Percentiles rank a stretch among this genome's conserved stretches.
Evolutionary conservation across 2,888 invertebrate genomes (phyloP).

Genomic region (Athetis lepigone): DNA sequence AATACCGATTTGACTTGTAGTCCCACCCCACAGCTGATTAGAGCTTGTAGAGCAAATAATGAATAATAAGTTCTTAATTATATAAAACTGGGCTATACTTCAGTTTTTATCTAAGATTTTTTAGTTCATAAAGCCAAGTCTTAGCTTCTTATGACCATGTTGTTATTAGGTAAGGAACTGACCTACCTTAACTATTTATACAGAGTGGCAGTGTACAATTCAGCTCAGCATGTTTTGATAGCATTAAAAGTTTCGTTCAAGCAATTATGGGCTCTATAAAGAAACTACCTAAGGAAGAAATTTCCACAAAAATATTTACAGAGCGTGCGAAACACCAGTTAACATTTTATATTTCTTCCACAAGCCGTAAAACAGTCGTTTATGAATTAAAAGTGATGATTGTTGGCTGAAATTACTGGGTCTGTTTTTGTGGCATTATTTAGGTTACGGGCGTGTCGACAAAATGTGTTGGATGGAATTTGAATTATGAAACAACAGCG

Average conservation of each 20-base stretch:
- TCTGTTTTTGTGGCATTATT: conserved; percentile 19
- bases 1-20: too few species aligned
- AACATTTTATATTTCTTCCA: conserved; percentile 36
- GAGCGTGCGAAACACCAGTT: conserved; percentile 43
- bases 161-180: conserved; percentile 8
- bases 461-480: not conserved
- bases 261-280: conserved; percentile 2
- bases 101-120: not conserved
- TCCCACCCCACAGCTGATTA: too few species aligned
- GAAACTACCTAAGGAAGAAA: not conserved
- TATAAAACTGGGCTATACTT: too few species aligned
- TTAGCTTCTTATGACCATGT: not conserved
- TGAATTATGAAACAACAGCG: conserved; percentile 2
- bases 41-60: too few species aligned
- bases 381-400: conserved; percentile 43
- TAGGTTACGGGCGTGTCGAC: not conserved
- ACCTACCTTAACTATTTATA: conserved; percentile 4
- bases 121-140: not conserved
- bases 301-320: not conserved
- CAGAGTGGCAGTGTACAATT: conserved; percentile 4
- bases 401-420: conserved; percentile 29
- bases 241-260: not conserved
- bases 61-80: too few species aligned
- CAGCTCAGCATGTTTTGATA: conserved; percentile 11
- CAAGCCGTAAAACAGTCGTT: conserved; percentile 50